Base-by-base conservation (phyloP, 2,113 vertebrate genomes). In the Synodontis membranacea region DNA sequence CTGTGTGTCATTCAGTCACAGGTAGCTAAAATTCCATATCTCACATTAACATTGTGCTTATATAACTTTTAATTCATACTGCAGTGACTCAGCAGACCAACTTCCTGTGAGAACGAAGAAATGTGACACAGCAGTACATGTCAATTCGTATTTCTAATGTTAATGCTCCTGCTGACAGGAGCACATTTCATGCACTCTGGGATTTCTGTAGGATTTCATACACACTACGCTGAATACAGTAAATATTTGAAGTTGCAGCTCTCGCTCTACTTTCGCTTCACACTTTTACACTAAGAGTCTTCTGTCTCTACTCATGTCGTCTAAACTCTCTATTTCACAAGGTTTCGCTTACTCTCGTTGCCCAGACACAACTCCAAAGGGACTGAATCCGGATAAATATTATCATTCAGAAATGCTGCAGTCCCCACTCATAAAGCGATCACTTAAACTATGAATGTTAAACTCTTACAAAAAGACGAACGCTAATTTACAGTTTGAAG, bases 11-110 rank as follows among this genome's bases (percentile, higher is more conserved):
- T 93, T 92, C 89, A 89, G 60, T n/a, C 76, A 92, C 93, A 89
- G 82, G 90, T 88, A 90, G 92, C 92, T 91, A 92, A 93, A 93
- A 92, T 92, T 37, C 64, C 60, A 64, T 34, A 68, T 68, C 90
- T 92, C 93, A 91, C 92, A 92, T 93, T 94, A 92, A 92, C 91
- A 91, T 92, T 91, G 90, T 91, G 88, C 92, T 91, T 93, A 91
- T 92, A 91, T 91, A 91, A 89, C 89, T 89, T 91, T n/a, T 89
- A 89, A 91, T 92, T 94, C 91, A 87, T 92, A 90, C 88, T 93
- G 92, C 93, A 94, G 92, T 93, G 93, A 94, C 91, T 91, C 86
- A 86, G 88, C 88, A 90, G 90, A 90, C 88, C 88, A 37, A 87
- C 91, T 88, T 91, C 88, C 88, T 92, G 93, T 90, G 89, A 93